Evolutionary conservation across 37 sponge, comb jelly and placozoan genomes (phyloP), one percentile per base, ranked within the genome.

Genomic region (Crambe crambe): DNA sequence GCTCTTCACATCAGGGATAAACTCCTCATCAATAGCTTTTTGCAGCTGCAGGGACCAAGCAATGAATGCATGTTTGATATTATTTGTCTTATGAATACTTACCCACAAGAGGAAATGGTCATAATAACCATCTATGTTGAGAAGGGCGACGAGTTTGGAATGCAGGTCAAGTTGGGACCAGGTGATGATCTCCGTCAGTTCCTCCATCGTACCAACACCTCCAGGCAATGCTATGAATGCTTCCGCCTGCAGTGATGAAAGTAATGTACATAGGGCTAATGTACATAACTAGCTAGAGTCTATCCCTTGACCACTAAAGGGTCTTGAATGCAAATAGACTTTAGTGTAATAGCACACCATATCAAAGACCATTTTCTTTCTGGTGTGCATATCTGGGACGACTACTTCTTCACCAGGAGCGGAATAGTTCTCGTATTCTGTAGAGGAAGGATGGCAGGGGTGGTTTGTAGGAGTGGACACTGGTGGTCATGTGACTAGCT

Each of bases 161-260:
- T 88, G 89, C 8, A 88, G 73, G n/a, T 47, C 41, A 62, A 88
- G 64, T 22, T 88, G 66, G 0, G 31, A 25, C 89, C 89, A 82
- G 5, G 89, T 88, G 32, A 82, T 56, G 27, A 88, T 37, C 47
- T 88, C 89, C 18, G 77, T 76, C 18, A 88, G 78, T 39, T 88
- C 89, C 72, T 88, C 89, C 83, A 88, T 83, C 3, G 89, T 88
- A 2, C 89, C 89, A n/a, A 88, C 57, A 22, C 89, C 89, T 56
- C 89, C 89, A 22, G 89, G 89, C 25, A 88, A 64, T 31, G 89
- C 89, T 37, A 88, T 76, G 78, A 88, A 88, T 4, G 71, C 85
- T 23, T 83, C 42, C 10, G 76, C 64, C 87, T 86, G 18, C 20
- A 26, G 12, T 12, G 12, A 12, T n/a, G n/a, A n/a, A n/a, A n/a